Conservation (phyloP, 2,797 vertebrate genomes). For the Carcharodon carcharias region DNA sequence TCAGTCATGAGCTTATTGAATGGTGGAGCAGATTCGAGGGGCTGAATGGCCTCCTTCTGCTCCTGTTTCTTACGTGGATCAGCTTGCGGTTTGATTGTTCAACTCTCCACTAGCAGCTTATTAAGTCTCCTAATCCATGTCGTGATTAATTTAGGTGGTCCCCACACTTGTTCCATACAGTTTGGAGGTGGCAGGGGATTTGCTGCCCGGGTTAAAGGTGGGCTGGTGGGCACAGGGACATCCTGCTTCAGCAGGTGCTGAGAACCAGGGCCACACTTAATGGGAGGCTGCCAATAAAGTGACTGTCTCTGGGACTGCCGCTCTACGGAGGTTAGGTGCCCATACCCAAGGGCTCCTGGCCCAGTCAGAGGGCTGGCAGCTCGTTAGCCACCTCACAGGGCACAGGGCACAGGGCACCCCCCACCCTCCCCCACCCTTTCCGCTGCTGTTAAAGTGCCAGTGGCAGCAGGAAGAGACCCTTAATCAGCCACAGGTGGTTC, state of each 20-base stretch:
- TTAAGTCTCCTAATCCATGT: not conserved
- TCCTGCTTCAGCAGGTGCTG: not conserved
- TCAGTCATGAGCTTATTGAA: not conserved
- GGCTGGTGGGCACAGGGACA: no score
- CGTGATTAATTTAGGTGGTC: not conserved
- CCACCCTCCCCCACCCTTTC: no score
- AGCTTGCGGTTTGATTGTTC: not conserved
- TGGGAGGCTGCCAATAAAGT: not conserved
- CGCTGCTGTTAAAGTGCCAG: no score
- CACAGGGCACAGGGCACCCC: no score
- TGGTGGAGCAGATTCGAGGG: not conserved
- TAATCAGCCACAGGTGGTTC: no score
- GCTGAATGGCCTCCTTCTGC: not conserved
- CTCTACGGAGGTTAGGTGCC: not conserved
- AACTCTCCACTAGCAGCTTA: not conserved
- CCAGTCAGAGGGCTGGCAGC: not conserved
- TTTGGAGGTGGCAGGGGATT: not conserved
- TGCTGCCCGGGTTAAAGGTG: no score
- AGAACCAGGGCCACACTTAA: not conserved
- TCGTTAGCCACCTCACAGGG: no score
- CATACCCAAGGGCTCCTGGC: not conserved
- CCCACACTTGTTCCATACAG: not conserved
- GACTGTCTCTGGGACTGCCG: not conserved
- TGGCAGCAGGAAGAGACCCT: no score
- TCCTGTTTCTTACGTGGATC: not conserved